Conservation (phyloP, 1,140 invertebrate genomes). For the Conopomorpha cramerella region DNA sequence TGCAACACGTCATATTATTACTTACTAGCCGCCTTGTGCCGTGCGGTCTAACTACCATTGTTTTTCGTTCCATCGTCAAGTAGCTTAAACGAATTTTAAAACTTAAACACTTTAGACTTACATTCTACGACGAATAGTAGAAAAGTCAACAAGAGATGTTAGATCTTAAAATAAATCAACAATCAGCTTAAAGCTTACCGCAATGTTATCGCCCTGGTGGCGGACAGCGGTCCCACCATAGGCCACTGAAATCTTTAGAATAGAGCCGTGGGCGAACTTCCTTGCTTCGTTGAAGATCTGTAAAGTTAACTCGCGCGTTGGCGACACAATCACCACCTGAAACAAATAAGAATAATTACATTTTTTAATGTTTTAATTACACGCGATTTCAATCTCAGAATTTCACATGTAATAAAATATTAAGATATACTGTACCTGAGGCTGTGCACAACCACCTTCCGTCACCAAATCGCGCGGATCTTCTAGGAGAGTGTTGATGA, state of each 20-base stretch:
- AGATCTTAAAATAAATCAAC: no score
- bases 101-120: no score
- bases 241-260: slow-evolving; percentile 71
- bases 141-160: no score
- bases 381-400: no score
- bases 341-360: slow-evolving; percentile 15
- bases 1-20: no score
- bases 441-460: slow-evolving; percentile 63
- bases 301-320: slow-evolving; percentile 88
- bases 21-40: no score
- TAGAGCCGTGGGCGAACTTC: slow-evolving; percentile 81
- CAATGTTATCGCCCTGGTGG: slow-evolving; percentile 71
- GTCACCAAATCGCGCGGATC: slow-evolving; percentile 51
- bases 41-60: no score
- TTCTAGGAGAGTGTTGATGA: slow-evolving; percentile 74
- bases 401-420: no score
- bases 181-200: slow-evolving; percentile 55
- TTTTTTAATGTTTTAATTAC: slow-evolving; percentile 1
- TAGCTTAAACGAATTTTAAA: no score
- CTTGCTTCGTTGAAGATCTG: slow-evolving; percentile 87
- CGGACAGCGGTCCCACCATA: slow-evolving; percentile 87
- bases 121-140: no score
- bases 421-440: no score
- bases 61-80: no score
- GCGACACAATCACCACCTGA: slow-evolving; percentile 78